phyloP scores from a whole-genome alignment of 2,888 invertebrate genomes.

The Drosophila percnosoma region DNA sequence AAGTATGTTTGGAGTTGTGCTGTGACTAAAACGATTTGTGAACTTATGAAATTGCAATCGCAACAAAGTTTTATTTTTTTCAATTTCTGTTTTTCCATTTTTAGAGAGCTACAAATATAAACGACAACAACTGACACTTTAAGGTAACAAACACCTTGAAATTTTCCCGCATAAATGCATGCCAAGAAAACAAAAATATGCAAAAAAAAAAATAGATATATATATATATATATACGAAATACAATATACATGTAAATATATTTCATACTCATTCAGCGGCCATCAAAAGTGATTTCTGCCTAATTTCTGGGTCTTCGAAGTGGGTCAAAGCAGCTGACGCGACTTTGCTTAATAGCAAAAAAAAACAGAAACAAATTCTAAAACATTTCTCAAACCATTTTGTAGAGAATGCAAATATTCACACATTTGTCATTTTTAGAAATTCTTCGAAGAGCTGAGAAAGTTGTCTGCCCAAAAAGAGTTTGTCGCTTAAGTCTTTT shows the following conservation, averaged over 20 bases:
- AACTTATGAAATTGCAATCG: conserved; percentile 37
- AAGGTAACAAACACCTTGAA: conserved; percentile 53
- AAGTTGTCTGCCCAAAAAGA: conserved; percentile 63
- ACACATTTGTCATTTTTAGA: conserved; percentile 28
- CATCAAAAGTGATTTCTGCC: conserved; percentile 45
- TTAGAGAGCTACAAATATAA: conserved; percentile 2
- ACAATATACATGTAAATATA: conserved; percentile 6
- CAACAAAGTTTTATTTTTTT: conserved; percentile 8
- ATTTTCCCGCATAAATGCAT: conserved; percentile 57
- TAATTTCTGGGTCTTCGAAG: conserved; percentile 65
- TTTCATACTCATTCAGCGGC: conserved; percentile 15
- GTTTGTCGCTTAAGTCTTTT: conserved; percentile 78
- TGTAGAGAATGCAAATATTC: conserved; percentile 45
- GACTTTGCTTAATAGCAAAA: conserved; percentile 30
- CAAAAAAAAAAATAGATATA: neutral
- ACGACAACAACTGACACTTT: conserved; percentile 39
- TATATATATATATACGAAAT: neutral
- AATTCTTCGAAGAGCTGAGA: conserved; percentile 57
- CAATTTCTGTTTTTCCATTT: conserved; percentile 25
- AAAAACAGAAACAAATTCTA: conserved; percentile 22
- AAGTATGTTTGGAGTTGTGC: conserved; percentile 17
- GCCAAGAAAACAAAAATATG: conserved; percentile 56
- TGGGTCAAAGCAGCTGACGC: conserved; percentile 39
- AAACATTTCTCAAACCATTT: conserved; percentile 25
- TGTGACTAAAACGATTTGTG: conserved; percentile 57